Conservation (phyloP, 2,888 invertebrate genomes). For the Prenolepis imparis region DNA sequence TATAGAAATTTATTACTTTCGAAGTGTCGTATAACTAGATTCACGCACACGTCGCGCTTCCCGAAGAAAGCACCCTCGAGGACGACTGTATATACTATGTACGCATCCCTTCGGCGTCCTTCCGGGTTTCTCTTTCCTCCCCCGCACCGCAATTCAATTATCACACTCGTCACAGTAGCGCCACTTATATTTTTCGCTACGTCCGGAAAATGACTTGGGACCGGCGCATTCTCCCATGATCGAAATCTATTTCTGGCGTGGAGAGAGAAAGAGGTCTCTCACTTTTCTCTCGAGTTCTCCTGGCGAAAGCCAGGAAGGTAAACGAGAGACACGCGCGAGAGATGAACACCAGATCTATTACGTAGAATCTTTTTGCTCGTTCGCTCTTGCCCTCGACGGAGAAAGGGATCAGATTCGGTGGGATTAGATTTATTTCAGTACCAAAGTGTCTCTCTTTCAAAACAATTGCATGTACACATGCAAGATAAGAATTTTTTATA, state of each 20-base stretch:
- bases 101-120: neutral
- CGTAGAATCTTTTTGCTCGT: constrained; percentile 35
- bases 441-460: neutral
- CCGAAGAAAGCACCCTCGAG: constrained; percentile 11
- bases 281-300: neutral
- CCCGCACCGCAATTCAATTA: constrained; percentile 59
- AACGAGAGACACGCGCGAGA: constrained; percentile 28
- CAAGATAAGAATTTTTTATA: neutral
- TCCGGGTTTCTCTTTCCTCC: neutral
- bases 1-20: neutral
- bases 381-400: constrained; percentile 1
- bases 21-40: constrained; percentile 11
- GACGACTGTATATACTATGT: neutral
- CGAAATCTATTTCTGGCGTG: constrained; percentile 63
- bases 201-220: neutral
- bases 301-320: constrained; percentile 2
- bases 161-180: constrained; percentile 40
- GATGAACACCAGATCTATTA: constrained; percentile 56
- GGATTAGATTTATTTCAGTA: constrained; percentile 32
- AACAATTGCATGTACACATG: neutral
- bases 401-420: constrained; percentile 3
- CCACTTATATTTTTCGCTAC: constrained; percentile 42
- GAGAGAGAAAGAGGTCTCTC: constrained; percentile 21
- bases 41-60: neutral
- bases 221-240: constrained; percentile 21